Evolutionary conservation across 2,797 vertebrate genomes (phyloP), one percentile per base, ranked within the genome.

Genomic region (Hylomyscus alleni): DNA sequence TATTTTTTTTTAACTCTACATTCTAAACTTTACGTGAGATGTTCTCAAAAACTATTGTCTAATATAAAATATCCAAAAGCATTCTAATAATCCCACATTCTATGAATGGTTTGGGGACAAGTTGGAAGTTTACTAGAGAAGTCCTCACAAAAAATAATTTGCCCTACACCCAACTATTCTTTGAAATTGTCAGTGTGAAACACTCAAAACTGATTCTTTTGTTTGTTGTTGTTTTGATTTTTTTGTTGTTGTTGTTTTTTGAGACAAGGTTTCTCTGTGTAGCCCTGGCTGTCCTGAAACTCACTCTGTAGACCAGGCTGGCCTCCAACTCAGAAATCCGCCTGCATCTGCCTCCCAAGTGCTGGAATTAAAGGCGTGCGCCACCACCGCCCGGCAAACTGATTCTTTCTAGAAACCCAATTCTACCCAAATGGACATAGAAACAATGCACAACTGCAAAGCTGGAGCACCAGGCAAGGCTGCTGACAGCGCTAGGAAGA

Each of bases 321-420:
- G 44, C 44, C 44, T 44, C 44, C 3, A 44, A 44, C 44, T 44
- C 44, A 44, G 44, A 44, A 44, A 44, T 44, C 44, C 44, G 44
- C 44, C 44, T 44, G 44, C 44, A 3, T 44, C 44, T 44, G 44
- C 44, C 44, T 44, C 44, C 44, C 44, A 44, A 44, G 3, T 6
- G 44, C 44, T 44, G 44, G 44, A 6, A 44, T 44, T 44, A 44
- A 44, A 44, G 44, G 44, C 44, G 44, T 44, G 44, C 44, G 44
- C 44, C 44, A 44, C 44, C 44, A 44, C 44, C 6, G 44, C 44
- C 44, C 44, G 44, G 44, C 44, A 44, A 44, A 44, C 44, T 44
- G 60, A 81, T 58, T 69, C 24, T 95, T 93, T 87, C 82, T 81
- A 96, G 90, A 96, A 96, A 82, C 65, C 84, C 81, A 60, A 60